These are phyloP conservation scores for Corydoras sp. DNA, from an alignment of 2,113 vertebrate species.

Conservation along the genomic window DNA sequence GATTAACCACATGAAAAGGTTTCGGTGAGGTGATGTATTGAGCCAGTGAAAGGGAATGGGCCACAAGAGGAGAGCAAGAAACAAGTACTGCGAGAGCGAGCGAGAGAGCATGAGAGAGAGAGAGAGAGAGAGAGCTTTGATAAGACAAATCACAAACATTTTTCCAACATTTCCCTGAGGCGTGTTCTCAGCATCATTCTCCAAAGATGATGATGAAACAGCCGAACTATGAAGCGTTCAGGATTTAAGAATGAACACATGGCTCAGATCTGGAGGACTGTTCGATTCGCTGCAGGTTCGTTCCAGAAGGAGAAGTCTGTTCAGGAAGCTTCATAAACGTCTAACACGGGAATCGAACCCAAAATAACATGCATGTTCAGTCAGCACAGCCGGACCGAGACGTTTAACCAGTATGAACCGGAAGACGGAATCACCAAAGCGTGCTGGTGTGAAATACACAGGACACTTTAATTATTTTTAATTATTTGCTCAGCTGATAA, in stretches of 20 bases:
- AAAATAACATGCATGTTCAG: slow-evolving; percentile 1
- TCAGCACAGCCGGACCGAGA: neutral
- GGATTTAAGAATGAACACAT: slow-evolving; percentile 13
- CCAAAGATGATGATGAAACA: slow-evolving; percentile 34
- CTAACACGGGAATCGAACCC: slow-evolving; percentile 10
- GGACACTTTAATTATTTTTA: neutral
- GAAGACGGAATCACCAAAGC: neutral
- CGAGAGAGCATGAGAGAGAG: slow-evolving; percentile 32
- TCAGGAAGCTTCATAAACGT: slow-evolving; percentile 27
- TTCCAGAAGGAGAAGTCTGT: slow-evolving; percentile 19
- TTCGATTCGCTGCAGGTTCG: slow-evolving; percentile 3
- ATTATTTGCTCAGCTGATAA: too few species aligned
- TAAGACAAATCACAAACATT: slow-evolving; percentile 63
- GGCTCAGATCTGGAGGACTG: slow-evolving; percentile 24
- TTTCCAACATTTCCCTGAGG: slow-evolving; percentile 56
- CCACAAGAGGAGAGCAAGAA: slow-evolving; percentile 50
- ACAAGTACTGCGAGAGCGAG: slow-evolving; percentile 30
- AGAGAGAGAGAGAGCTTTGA: slow-evolving; percentile 53
- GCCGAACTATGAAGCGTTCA: slow-evolving; percentile 32
- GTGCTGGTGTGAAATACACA: neutral
- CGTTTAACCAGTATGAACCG: neutral
- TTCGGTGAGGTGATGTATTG: slow-evolving; percentile 57
- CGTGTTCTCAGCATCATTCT: slow-evolving; percentile 37
- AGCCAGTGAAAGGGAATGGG: slow-evolving; percentile 59
- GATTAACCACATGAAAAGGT: slow-evolving; percentile 64